A percentile compares a stretch with the other conserved stretches of the same genome.
These are phyloP conservation scores for Poecilia latipinna DNA, from an alignment of 2,113 vertebrate genomes.

Conservation along the genomic window DNA sequence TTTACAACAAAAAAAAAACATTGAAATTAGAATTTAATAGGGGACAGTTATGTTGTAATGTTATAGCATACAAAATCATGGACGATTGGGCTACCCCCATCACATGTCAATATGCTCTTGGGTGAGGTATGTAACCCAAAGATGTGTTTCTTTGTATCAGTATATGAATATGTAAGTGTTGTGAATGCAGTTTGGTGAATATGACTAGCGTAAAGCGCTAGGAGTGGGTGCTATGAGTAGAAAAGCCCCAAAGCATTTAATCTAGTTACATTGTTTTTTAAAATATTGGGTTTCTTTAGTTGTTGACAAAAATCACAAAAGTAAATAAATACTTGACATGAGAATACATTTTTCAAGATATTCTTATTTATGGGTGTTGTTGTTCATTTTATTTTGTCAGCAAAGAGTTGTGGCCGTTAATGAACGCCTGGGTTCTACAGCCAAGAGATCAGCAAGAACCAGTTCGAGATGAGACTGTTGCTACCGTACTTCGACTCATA, in stretches of 20 bases:
- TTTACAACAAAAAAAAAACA: too few species aligned
- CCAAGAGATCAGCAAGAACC: slow-evolving; percentile 77
- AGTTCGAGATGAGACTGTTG: slow-evolving; percentile 83
- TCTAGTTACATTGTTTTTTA: too few species aligned
- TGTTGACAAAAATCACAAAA: neutral
- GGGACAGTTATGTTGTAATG: too few species aligned
- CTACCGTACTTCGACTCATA: slow-evolving; percentile 87
- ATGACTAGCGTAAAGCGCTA: too few species aligned
- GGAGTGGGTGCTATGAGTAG: too few species aligned
- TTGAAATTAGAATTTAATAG: neutral
- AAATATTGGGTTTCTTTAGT: neutral
- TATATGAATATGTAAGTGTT: too few species aligned
- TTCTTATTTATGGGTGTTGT: neutral
- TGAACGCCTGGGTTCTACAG: slow-evolving; percentile 91
- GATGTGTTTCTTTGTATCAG: too few species aligned
- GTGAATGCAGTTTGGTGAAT: too few species aligned
- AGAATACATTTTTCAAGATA: neutral
- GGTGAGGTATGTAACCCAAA: too few species aligned
- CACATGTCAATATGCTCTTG: too few species aligned
- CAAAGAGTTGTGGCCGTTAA: slow-evolving; percentile 92
- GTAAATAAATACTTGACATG: neutral
- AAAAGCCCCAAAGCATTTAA: too few species aligned
- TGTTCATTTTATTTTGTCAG: slow-evolving; percentile 69
- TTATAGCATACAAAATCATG: neutral
- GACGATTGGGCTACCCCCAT: neutral